Base-by-base conservation (phyloP, 1,140 invertebrate species). In the Whitmania pigra region DNA sequence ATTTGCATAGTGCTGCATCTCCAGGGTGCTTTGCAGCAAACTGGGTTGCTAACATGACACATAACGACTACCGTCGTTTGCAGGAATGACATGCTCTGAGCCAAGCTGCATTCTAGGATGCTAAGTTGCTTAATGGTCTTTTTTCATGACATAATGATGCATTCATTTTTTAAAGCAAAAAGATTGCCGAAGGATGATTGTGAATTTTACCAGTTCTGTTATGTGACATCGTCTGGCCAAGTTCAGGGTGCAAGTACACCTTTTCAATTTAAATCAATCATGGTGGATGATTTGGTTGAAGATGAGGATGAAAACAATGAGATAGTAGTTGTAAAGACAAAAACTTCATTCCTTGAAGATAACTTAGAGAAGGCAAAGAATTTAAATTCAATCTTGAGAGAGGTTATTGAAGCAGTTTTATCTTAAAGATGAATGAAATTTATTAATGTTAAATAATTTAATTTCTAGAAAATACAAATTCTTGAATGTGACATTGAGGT, bases 131-230 rank as follows among this genome's bases (percentile, higher is more conserved):
- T 13, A 69, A 31, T 69, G 9, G 36, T 27, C 31, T 43, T 22
- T 53, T 36, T 17, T 53, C 31, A n/a, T 40, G 36, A 20, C 22
- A 3, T 43, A 22, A 27, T 53, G n/a, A 3, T 25, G 17, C 53
- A 43, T 25, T 36, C 17, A 43, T 70, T 53, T 36, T 70, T 53
- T 53, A 20, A n/a, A 53, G 40, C 53, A 53, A 74, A 77, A 60
- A 76, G 75, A n/a, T 67, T 83, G 43, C 81, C 81, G 7, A 76
- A 78, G 66, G 81, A 82, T 75, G 80, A 83, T 78, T 80, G 80
- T 4, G 81, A 81, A 71, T 83, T 81, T 70, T 83, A 82, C 73
- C 82, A 83, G 77, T 83, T 83, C 74, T 81, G 79, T 72, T 83
- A 82, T 73, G 76, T 83, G 17, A 78, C 77, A 20, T 75, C 76